phyloP scores from a whole-genome alignment of 2,797 vertebrate genomes.

The Leptoclinus maculatus region DNA sequence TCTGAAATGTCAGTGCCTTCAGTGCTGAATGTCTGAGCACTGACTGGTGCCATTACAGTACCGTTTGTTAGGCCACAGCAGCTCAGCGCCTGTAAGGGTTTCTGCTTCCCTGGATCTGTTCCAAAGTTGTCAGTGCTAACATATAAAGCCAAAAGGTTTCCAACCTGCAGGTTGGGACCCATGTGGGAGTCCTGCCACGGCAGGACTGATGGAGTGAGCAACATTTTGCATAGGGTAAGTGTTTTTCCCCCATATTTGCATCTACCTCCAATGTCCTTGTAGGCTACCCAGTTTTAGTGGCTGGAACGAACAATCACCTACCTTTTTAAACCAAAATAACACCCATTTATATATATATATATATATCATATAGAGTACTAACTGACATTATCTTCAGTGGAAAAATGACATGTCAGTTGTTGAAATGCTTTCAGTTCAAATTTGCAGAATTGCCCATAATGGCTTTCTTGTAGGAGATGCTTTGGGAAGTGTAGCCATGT shows the following conservation, averaged over 20 bases:
- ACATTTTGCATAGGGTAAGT: neutral
- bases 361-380: neutral
- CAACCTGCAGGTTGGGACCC: constrained; percentile 14
- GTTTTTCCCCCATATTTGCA: neutral
- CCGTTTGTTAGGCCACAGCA: constrained; percentile 57
- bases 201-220: constrained; percentile 12
- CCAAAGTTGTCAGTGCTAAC: constrained; percentile 47
- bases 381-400: neutral
- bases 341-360: neutral
- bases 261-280: neutral
- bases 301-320: neutral
- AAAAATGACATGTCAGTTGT: neutral
- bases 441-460: neutral
- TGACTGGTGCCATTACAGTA: constrained; percentile 51
- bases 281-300: neutral
- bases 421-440: neutral
- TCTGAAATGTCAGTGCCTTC: constrained; percentile 70
- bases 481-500: neutral
- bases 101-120: constrained; percentile 52
- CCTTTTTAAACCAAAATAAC: neutral
- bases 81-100: constrained; percentile 58
- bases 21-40: constrained; percentile 42
- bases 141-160: constrained; percentile 35
- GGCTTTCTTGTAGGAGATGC: neutral
- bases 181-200: neutral